Percentiles rank a stretch among this genome's conserved stretches.
These are phyloP conservation scores for Chironomus striatipennis DNA, from an alignment of 1,140 invertebrate species.

Conservation along the genomic window DNA sequence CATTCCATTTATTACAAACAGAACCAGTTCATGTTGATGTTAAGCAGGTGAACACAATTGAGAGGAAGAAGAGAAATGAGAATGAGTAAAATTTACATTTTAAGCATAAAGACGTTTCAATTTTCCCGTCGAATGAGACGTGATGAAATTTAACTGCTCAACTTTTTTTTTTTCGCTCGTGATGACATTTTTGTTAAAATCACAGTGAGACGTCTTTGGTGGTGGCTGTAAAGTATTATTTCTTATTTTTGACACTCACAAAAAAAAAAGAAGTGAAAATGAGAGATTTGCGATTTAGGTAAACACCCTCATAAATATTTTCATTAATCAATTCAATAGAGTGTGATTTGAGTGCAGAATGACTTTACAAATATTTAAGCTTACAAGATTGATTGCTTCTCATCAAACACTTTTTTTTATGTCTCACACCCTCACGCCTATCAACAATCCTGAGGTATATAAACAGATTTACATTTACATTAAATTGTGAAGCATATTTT, in stretches of 20 bases:
- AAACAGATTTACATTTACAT: neutral
- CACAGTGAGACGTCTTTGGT: neutral
- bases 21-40: too few relatives aligned
- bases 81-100: neutral
- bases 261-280: too few relatives aligned
- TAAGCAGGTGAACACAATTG: too few relatives aligned
- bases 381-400: slow-evolving; percentile 13
- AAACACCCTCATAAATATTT: neutral
- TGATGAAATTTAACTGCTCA: slow-evolving; percentile 5
- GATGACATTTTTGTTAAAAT: neutral
- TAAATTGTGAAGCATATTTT: slow-evolving; percentile 3
- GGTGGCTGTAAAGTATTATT: neutral
- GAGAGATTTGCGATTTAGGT: neutral
- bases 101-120: neutral
- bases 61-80: too few relatives aligned
- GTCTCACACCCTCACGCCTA: neutral
- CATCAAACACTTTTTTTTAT: neutral
- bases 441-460: neutral
- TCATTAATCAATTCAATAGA: slow-evolving; percentile 14
- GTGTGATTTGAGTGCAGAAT: slow-evolving; percentile 12
- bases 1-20: too few relatives aligned
- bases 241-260: neutral
- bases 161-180: neutral
- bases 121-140: neutral
- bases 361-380: slow-evolving; percentile 14